Conservation (phyloP, 1,140 invertebrate genomes). For the Aphaenogaster ashmeadi region DNA sequence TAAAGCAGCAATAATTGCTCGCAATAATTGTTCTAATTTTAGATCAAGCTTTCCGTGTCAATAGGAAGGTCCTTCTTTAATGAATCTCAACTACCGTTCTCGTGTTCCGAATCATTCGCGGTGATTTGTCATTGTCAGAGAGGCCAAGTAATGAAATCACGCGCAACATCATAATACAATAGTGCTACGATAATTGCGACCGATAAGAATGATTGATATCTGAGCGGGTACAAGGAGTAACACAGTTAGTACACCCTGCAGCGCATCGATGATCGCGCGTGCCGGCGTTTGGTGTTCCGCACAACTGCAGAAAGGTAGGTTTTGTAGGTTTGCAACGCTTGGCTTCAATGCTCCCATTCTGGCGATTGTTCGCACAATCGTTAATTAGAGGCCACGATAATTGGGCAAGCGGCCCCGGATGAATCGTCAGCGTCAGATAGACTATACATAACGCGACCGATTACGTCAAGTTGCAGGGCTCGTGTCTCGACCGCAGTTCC, state of each 20-base stretch:
- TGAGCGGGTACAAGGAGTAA: constrained; percentile 9
- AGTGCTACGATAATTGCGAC: background rate
- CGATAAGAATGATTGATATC: constrained; percentile 55
- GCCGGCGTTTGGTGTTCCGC: constrained; percentile 1
- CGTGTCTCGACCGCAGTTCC: constrained; percentile 57
- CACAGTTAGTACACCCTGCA: no score
- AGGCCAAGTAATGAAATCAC: constrained; percentile 43
- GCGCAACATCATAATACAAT: constrained; percentile 41
- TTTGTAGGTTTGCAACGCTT: constrained; percentile 14
- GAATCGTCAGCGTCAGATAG: constrained; percentile 31
- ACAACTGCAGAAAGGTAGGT: background rate
- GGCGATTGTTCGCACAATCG: constrained; percentile 22
- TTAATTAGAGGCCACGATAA: constrained; percentile 56
- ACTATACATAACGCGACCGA: constrained; percentile 50
- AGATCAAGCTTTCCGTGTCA: background rate
- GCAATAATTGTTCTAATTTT: background rate
- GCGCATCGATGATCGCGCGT: background rate
- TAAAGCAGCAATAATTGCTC: background rate
- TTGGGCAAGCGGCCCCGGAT: constrained; percentile 44
- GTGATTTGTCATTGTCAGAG: constrained; percentile 46
- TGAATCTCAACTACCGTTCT: background rate
- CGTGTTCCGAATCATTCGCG: constrained; percentile 2
- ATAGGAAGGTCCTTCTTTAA: background rate
- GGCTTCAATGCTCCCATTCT: background rate
- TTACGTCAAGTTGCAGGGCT: constrained; percentile 40